These are phyloP conservation scores for Hirundichthys speculiger DNA, from an alignment of 2,113 vertebrate species.

Conservation along the genomic window DNA sequence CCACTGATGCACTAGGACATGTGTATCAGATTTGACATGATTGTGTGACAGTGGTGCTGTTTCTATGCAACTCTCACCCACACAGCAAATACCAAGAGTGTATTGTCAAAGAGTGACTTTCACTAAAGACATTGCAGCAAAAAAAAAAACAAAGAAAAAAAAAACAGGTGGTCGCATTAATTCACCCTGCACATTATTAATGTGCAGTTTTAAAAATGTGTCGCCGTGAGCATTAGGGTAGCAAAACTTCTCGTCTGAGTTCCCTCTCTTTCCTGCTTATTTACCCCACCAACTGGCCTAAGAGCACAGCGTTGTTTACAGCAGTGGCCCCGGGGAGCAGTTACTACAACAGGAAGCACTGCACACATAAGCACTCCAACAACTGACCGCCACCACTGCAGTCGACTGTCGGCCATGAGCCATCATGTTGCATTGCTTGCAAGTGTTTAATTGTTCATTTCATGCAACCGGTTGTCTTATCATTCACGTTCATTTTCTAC, in stretches of 20 bases:
- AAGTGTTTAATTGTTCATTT: conserved; percentile 19
- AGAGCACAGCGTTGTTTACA: conserved; percentile 72
- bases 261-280: conserved; percentile 50
- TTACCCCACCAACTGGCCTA: conserved; percentile 45
- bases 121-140: no score
- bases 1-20: no score
- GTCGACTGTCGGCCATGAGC: conserved; percentile 12
- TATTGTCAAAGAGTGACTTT: neutral
- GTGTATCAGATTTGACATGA: no score
- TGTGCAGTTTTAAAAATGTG: neutral
- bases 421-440: conserved; percentile 9
- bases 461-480: conserved; percentile 9
- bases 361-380: conserved; percentile 38
- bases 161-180: neutral
- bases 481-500: conserved; percentile 16
- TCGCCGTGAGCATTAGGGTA: conserved; percentile 1
- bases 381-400: conserved; percentile 21
- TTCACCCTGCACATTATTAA: conserved; percentile 11
- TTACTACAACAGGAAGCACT: conserved; percentile 35
- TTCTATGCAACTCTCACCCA: neutral
- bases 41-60: no score
- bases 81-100: neutral
- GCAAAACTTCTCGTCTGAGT: conserved; percentile 31
- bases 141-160: neutral
- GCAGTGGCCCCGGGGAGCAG: conserved; percentile 38